phyloP scores from a whole-genome alignment of 1,140 invertebrate genomes.

The Camponotus floridanus region DNA sequence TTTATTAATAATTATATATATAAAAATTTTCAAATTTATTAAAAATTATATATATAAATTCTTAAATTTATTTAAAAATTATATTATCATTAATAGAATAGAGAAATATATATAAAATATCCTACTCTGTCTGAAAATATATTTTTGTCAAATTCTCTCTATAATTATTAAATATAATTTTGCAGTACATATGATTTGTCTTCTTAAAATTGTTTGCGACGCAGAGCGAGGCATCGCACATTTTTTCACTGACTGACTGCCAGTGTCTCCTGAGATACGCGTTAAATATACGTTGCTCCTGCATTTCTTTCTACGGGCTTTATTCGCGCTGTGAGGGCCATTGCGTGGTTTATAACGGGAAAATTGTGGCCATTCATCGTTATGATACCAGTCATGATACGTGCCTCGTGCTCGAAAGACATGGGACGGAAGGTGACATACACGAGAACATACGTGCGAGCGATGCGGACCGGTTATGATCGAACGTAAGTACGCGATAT shows the following conservation, averaged over 20 bases:
- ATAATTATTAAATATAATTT: conserved; percentile 1
- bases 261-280: neutral
- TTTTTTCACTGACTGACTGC: conserved; percentile 40
- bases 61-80: neutral
- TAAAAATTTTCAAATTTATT: too few relatives aligned
- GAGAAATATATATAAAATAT: neutral
- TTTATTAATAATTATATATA: too few relatives aligned
- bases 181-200: neutral
- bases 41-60: neutral
- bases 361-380: conserved; percentile 26
- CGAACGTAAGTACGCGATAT: conserved; percentile 77
- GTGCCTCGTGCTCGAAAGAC: conserved; percentile 54
- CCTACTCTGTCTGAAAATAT: neutral
- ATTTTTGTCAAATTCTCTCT: neutral
- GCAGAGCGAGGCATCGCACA: neutral
- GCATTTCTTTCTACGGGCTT: conserved; percentile 55
- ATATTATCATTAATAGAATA: neutral
- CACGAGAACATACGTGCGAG: conserved; percentile 54
- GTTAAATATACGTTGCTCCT: conserved; percentile 51
- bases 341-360: conserved; percentile 43
- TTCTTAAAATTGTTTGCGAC: neutral
- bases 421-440: neutral
- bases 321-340: neutral
- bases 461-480: conserved; percentile 74
- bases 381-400: conserved; percentile 32